Conservation (phyloP, 2,797 vertebrate genomes). For the Bradypodion pumilum region DNA sequence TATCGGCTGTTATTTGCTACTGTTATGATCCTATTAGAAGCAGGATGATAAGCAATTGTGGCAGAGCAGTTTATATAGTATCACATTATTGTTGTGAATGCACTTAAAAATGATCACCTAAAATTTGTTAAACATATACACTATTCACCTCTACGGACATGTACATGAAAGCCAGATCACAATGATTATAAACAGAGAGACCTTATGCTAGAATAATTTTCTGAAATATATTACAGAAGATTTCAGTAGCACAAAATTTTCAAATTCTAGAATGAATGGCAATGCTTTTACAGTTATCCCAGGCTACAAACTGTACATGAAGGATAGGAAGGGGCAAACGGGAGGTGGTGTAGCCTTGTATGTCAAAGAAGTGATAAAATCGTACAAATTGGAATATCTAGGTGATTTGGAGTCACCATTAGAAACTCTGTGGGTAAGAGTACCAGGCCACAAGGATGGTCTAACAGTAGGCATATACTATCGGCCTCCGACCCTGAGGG, state of each 20-base stretch:
- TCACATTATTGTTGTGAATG: neutral
- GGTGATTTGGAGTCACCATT: too few species aligned
- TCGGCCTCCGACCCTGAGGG: too few species aligned
- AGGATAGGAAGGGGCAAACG: too few species aligned
- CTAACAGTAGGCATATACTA: too few species aligned
- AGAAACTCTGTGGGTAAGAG: too few species aligned
- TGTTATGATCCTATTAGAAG: neutral
- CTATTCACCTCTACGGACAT: neutral
- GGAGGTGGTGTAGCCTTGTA: too few species aligned
- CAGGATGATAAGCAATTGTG: too few species aligned
- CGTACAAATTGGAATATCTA: too few species aligned
- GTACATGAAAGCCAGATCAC: neutral
- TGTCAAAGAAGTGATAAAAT: too few species aligned
- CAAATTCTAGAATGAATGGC: neutral
- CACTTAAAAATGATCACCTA: neutral
- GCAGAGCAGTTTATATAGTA: too few species aligned
- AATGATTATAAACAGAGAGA: constrained; percentile 10
- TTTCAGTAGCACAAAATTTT: neutral
- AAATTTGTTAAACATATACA: neutral
- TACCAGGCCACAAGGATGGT: too few species aligned
- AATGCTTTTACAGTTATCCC: neutral
- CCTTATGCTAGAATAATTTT: neutral
- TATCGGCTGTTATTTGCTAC: neutral
- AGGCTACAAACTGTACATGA: too few species aligned
- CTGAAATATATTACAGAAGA: neutral